Evolutionary conservation across 2,797 vertebrate genomes (phyloP).

Genomic region (Sebastes nivosus): DNA sequence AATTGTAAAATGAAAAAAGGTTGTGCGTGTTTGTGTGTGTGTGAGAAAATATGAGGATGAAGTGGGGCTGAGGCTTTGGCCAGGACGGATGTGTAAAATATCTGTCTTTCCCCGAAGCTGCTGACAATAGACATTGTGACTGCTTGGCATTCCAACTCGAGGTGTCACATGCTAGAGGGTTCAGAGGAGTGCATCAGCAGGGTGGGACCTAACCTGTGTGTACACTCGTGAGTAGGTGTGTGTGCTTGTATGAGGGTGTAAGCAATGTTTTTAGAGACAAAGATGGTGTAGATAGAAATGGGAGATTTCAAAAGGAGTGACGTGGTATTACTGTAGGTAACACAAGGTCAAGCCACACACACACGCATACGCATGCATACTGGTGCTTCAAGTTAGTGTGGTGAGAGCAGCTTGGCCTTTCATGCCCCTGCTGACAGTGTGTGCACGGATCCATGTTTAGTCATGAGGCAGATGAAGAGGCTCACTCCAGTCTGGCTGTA

Average conservation of each 20-base stretch:
- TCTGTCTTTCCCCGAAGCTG: conserved; percentile 30
- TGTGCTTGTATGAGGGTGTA: neutral
- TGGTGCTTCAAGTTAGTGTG: conserved; percentile 15
- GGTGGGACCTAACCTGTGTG: conserved; percentile 41
- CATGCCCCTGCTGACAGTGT: conserved; percentile 6
- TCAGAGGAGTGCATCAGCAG: conserved; percentile 48
- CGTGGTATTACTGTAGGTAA: neutral
- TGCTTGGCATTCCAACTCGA: conserved; percentile 65
- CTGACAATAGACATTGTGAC: conserved; percentile 60
- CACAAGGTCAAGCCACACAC: conserved; percentile 5
- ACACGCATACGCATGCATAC: neutral
- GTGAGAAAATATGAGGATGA: conserved; percentile 5
- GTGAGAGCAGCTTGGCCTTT: conserved; percentile 41
- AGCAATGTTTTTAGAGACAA: neutral
- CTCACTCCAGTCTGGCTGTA: conserved; percentile 18
- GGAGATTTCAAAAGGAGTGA: neutral
- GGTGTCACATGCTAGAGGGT: conserved; percentile 73
- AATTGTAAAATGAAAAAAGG: neutral
- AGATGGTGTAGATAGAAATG: neutral
- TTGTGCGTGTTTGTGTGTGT: conserved; percentile 2
- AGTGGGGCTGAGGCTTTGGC: conserved; percentile 6
- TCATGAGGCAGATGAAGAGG: conserved; percentile 20
- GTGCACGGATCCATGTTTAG: conserved; percentile 51
- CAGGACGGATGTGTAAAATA: conserved; percentile 40
- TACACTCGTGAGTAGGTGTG: conserved; percentile 1